phyloP scores from a whole-genome alignment of 2,797 vertebrate genomes.

The Sphaeramia orbicularis region DNA sequence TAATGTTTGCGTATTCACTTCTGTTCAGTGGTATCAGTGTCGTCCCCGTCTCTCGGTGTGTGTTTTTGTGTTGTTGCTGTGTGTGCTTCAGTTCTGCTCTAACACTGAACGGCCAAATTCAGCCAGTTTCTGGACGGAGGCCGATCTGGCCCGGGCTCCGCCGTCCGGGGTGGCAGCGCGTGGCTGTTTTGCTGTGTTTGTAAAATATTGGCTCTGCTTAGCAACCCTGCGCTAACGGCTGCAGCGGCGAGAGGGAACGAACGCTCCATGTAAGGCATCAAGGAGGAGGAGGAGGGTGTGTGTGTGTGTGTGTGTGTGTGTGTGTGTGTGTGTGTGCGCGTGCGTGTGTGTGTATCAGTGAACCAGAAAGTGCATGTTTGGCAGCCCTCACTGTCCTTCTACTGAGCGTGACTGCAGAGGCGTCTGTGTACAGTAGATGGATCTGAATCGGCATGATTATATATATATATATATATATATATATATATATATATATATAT shows the following conservation, averaged over 20 bases:
- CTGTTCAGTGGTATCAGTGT: too few relatives aligned
- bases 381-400: conserved; percentile 61
- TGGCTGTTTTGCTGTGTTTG: conserved; percentile 74
- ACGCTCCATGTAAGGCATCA: conserved; percentile 79
- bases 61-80: too few relatives aligned
- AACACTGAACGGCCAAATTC: conserved; percentile 37
- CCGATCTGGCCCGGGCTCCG: conserved; percentile 28
- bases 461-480: too few relatives aligned
- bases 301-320: too few relatives aligned
- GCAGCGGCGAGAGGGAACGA: conserved; percentile 47
- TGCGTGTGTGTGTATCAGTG: conserved; percentile 34
- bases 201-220: conserved; percentile 73
- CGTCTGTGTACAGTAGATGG: conserved; percentile 11
- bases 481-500: too few relatives aligned
- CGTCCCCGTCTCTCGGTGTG: too few relatives aligned
- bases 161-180: conserved; percentile 49
- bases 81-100: too few relatives aligned
- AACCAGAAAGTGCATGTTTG: conserved; percentile 63
- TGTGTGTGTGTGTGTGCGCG: too few relatives aligned
- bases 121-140: conserved; percentile 48
- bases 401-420: conserved; percentile 54
- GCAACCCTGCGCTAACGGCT: conserved; percentile 72
- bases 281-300: conserved; percentile 54
- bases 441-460: conserved; percentile 14
- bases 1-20: too few relatives aligned